Percentiles rank a stretch among this genome's conserved stretches.
phyloP scores from a whole-genome alignment of 2,888 invertebrate species.

The Drosophila tripunctata region DNA sequence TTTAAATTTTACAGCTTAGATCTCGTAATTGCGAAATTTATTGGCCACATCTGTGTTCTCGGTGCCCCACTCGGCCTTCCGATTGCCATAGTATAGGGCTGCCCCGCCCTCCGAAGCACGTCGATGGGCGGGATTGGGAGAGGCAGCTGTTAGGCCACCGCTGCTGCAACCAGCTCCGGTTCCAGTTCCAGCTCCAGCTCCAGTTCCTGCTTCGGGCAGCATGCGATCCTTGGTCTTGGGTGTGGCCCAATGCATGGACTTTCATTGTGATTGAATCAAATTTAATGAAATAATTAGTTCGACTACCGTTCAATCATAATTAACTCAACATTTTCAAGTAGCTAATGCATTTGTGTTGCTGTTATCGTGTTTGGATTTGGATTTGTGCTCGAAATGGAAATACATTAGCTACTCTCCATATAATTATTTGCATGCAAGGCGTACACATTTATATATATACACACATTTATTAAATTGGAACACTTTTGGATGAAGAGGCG shows the following conservation, averaged over 20 bases:
- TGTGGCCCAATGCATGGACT: conserved; percentile 97
- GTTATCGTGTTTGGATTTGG: conserved; percentile 6
- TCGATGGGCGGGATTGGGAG: conserved; percentile 87
- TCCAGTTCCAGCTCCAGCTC: conserved; percentile 71
- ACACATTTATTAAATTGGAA: conserved; percentile 8
- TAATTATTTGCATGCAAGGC: conserved; percentile 45
- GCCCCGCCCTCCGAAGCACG: conserved; percentile 94
- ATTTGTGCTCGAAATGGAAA: conserved; percentile 15
- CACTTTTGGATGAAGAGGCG: conserved; percentile 66
- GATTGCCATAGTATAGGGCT: conserved; percentile 88
- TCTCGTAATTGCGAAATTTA: conserved; percentile 96
- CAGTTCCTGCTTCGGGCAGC: conserved; percentile 86
- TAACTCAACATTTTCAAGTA: conserved; percentile 11
- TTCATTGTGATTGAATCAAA: conserved; percentile 54
- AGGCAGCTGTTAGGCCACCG: conserved; percentile 86
- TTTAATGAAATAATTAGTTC: conserved; percentile 33
- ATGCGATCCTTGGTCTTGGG: conserved; percentile 96
- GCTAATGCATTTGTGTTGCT: conserved; percentile 34
- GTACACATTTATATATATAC: conserved; percentile 41
- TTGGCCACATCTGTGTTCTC: conserved; percentile 92
- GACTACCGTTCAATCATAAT: neutral
- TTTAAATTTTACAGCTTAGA: conserved; percentile 86
- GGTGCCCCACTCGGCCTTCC: conserved; percentile 88
- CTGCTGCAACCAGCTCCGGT: conserved; percentile 79
- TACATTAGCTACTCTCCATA: conserved; percentile 44